Evolutionary conservation across 2,888 invertebrate species (phyloP).

Genomic region (Plagodis dolabraria): DNA sequence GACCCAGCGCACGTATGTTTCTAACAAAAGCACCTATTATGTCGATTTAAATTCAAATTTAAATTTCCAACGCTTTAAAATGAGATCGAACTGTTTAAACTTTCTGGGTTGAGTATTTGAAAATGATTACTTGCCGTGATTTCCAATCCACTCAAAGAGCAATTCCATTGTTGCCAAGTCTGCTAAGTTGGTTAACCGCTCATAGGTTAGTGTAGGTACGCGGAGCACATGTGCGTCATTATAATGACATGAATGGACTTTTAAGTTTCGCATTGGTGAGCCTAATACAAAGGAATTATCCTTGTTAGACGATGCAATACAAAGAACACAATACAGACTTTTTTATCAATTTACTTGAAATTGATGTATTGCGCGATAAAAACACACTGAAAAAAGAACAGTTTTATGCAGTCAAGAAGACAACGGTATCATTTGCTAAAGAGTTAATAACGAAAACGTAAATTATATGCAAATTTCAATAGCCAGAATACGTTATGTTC

Average conservation of each 20-base stretch:
- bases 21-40: slow-evolving; percentile 54
- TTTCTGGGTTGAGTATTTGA: slow-evolving; percentile 48
- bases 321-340: slow-evolving; percentile 43
- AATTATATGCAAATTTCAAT: slow-evolving; percentile 27
- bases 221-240: slow-evolving; percentile 25
- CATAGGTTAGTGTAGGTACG: slow-evolving; percentile 16
- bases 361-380: slow-evolving; percentile 34
- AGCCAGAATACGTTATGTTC: slow-evolving; percentile 13
- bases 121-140: slow-evolving; percentile 28
- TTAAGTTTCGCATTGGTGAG: slow-evolving; percentile 57
- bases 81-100: slow-evolving; percentile 46
- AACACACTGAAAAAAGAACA: background rate
- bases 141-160: slow-evolving; percentile 29
- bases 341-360: slow-evolving; percentile 42
- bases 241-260: slow-evolving; percentile 49
- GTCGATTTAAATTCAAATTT: slow-evolving; percentile 50
- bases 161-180: slow-evolving; percentile 42
- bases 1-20: slow-evolving; percentile 55
- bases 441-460: slow-evolving; percentile 2
- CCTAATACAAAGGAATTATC: slow-evolving; percentile 61
- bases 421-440: background rate
- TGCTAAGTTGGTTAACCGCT: slow-evolving; percentile 32
- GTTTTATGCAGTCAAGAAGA: background rate
- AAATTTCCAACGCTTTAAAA: slow-evolving; percentile 50
- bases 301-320: slow-evolving; percentile 48